Percentiles rank a stretch among this genome's conserved stretches.
phyloP scores from a whole-genome alignment of 2,797 vertebrate genomes.

The Calcarius lapponicus region DNA sequence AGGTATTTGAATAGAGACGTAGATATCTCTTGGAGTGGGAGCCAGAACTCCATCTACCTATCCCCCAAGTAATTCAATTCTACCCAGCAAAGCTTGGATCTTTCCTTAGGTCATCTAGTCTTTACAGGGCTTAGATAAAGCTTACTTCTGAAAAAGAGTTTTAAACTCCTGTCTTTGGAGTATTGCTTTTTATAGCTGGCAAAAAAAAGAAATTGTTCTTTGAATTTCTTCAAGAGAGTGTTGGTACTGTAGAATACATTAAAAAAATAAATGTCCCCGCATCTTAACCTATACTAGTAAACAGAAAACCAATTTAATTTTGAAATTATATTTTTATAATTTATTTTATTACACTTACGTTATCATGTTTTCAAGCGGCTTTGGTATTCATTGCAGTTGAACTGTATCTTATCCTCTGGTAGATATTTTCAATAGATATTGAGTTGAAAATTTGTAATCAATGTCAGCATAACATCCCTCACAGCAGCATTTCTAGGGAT shows the following conservation, averaged over 20 bases:
- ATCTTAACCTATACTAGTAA: neutral
- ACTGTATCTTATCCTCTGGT: neutral
- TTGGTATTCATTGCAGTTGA: neutral
- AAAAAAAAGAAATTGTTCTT: neutral
- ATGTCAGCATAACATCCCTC: neutral
- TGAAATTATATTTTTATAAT: neutral
- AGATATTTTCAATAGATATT: neutral
- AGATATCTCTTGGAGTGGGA: neutral
- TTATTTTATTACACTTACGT: neutral
- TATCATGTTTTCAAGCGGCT: neutral
- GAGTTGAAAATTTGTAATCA: slow-evolving; percentile 10
- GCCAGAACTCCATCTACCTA: neutral
- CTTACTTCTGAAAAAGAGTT: neutral
- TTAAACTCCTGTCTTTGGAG: neutral
- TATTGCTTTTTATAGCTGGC: neutral
- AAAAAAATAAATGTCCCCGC: neutral
- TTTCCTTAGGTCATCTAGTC: neutral
- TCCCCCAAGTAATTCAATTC: neutral
- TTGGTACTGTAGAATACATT: neutral
- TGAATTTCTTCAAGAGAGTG: neutral
- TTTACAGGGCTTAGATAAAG: neutral
- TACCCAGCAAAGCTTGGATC: neutral
- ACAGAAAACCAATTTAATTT: neutral
- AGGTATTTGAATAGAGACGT: neutral
- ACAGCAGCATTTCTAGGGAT: neutral